These are phyloP conservation scores for Todus mexicanus DNA, from an alignment of 2,797 vertebrate species.

Conservation along the genomic window DNA sequence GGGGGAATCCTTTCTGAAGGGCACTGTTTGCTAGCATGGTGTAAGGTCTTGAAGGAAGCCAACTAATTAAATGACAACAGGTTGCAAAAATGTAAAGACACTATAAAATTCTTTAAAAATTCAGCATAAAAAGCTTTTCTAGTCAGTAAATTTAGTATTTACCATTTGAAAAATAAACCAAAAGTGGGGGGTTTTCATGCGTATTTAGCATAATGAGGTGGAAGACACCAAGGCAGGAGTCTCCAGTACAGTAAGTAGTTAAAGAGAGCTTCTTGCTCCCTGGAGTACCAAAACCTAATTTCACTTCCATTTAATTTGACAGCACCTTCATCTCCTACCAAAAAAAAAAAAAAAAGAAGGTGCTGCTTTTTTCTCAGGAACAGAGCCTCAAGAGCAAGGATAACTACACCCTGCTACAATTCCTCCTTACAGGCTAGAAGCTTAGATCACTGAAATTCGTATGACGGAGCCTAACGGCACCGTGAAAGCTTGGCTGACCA, in stretches of 20 bases:
- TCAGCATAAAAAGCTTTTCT: neutral
- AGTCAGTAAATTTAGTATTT: neutral
- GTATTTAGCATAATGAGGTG: neutral
- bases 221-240: neutral
- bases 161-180: no score
- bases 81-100: neutral
- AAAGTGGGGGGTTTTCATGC: neutral
- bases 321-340: neutral
- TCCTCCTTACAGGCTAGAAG: neutral
- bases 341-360: neutral
- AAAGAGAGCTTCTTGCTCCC: neutral
- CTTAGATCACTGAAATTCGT: rapidly evolving
- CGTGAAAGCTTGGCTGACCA: neutral
- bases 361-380: neutral
- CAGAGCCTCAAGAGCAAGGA: neutral
- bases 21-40: neutral
- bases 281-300: neutral
- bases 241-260: neutral
- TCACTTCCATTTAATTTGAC: neutral
- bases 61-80: neutral
- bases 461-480: neutral
- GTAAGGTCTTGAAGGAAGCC: neutral
- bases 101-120: neutral
- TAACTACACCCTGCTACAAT: neutral
- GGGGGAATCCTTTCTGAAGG: neutral